Conservation (phyloP, 2,797 vertebrate genomes). For the Antennarius maculatus region DNA sequence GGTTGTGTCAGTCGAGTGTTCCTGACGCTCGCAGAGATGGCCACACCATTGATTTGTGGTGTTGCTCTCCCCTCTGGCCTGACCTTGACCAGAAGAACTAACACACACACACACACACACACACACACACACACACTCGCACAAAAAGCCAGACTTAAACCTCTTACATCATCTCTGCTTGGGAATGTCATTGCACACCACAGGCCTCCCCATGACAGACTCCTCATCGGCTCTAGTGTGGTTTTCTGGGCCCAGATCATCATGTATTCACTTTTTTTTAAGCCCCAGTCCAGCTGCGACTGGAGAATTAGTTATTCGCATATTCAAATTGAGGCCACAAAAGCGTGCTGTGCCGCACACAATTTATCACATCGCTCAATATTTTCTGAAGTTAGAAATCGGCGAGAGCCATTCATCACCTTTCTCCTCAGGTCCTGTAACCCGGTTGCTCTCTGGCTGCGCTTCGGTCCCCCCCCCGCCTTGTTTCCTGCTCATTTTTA, state of each 20-base stretch:
- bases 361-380: slow-evolving; percentile 58
- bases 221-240: slow-evolving; percentile 47
- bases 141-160: slow-evolving; percentile 57
- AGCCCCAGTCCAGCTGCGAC: slow-evolving; percentile 63
- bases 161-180: slow-evolving; percentile 74
- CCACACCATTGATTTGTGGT: slow-evolving; percentile 80
- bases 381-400: slow-evolving; percentile 51
- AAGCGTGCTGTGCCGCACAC: slow-evolving; percentile 53
- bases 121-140: slow-evolving; percentile 34
- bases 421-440: slow-evolving; percentile 24
- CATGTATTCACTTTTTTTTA: slow-evolving; percentile 6
- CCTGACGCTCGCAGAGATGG: slow-evolving; percentile 58
- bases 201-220: slow-evolving; percentile 54
- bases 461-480: slow-evolving; percentile 39
- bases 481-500: slow-evolving; percentile 25
- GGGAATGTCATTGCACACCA: slow-evolving; percentile 60
- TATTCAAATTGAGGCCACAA: slow-evolving; percentile 53
- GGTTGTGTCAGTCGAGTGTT: slow-evolving; percentile 67
- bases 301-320: slow-evolving; percentile 44
- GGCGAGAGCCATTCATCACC: slow-evolving; percentile 52
- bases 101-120: slow-evolving; percentile 47
- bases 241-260: slow-evolving; percentile 34
- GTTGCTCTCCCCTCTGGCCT: slow-evolving; percentile 65
- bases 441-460: slow-evolving; percentile 12
- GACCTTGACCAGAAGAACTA: slow-evolving; percentile 79